Conservation (phyloP, 2,888 invertebrate genomes). For the Idaea straminata region DNA sequence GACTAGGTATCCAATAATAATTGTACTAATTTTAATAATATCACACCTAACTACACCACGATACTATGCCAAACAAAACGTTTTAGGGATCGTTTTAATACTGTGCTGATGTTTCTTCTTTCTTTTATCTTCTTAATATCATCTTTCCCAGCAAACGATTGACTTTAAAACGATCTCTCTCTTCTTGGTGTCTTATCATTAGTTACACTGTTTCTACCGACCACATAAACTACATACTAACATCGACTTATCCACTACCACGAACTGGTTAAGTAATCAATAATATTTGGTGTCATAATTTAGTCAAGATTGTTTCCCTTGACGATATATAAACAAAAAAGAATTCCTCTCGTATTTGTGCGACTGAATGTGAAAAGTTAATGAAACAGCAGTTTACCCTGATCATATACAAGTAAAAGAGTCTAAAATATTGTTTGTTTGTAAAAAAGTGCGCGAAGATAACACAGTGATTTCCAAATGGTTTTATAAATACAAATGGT, state of each 20-base stretch:
- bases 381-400: constrained; percentile 51
- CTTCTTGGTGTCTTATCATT: constrained; percentile 26
- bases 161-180: constrained; percentile 25
- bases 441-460: constrained; percentile 29
- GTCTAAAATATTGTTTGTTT: constrained; percentile 49
- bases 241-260: constrained; percentile 59
- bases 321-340: neutral
- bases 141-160: neutral
- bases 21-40: constrained; percentile 51
- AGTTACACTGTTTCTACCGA: constrained; percentile 63
- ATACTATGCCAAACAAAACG: constrained; percentile 50
- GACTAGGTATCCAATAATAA: constrained; percentile 59
- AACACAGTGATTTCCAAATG: constrained; percentile 35
- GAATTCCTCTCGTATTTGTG: neutral
- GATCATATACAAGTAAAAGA: constrained; percentile 55
- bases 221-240: constrained; percentile 71
- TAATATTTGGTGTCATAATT: constrained; percentile 58
- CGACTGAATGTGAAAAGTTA: constrained; percentile 5
- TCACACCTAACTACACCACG: constrained; percentile 56
- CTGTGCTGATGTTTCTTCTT: neutral
- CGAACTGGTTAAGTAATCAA: constrained; percentile 33
- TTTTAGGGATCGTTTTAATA: constrained; percentile 36
- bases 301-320: neutral
- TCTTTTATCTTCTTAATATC: neutral
- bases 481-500: constrained; percentile 30